Conservation (phyloP, 2,113 vertebrate species). For the Ochotona curzoniae region DNA sequence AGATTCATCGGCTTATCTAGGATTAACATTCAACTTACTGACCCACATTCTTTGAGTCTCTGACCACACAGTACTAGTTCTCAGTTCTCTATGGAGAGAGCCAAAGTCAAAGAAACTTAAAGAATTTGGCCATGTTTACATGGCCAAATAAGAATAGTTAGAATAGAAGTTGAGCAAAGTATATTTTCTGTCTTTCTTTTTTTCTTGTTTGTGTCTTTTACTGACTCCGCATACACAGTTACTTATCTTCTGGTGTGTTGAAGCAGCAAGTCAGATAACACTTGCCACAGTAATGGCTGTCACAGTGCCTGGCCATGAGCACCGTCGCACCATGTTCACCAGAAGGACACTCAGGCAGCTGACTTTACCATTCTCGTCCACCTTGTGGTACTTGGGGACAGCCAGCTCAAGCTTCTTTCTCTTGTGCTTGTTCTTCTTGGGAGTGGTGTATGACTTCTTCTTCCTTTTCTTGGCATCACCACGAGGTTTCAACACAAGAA, state of each 20-base stretch:
- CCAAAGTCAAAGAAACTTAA: neutral
- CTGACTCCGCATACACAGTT: slow-evolving; percentile 80
- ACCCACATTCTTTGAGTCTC: slow-evolving; percentile 37
- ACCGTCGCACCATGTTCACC: slow-evolving; percentile 98
- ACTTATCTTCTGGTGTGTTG: slow-evolving; percentile 99
- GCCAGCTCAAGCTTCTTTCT: slow-evolving; percentile 99
- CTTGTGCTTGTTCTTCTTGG: slow-evolving; percentile 99
- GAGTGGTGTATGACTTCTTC: slow-evolving; percentile 99
- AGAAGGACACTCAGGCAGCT: slow-evolving; percentile 97
- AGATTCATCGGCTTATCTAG: slow-evolving; percentile 49
- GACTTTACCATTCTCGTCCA: slow-evolving; percentile 99
- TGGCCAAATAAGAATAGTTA: neutral
- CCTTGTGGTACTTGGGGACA: slow-evolving; percentile 99
- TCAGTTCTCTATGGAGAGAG: neutral
- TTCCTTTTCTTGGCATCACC: slow-evolving; percentile 99
- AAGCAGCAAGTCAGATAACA: slow-evolving; percentile 99
- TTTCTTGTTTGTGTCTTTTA: slow-evolving; percentile 75
- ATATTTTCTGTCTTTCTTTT: neutral
- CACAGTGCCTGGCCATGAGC: slow-evolving; percentile 99
- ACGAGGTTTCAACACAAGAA: slow-evolving; percentile 97
- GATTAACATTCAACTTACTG: slow-evolving; percentile 54
- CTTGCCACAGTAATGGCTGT: slow-evolving; percentile 99
- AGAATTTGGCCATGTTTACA: neutral
- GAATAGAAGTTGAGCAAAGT: neutral
- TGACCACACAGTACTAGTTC: neutral